Evolutionary conservation across 2,797 vertebrate species (phyloP).

Genomic region (Tarsius wallacei): DNA sequence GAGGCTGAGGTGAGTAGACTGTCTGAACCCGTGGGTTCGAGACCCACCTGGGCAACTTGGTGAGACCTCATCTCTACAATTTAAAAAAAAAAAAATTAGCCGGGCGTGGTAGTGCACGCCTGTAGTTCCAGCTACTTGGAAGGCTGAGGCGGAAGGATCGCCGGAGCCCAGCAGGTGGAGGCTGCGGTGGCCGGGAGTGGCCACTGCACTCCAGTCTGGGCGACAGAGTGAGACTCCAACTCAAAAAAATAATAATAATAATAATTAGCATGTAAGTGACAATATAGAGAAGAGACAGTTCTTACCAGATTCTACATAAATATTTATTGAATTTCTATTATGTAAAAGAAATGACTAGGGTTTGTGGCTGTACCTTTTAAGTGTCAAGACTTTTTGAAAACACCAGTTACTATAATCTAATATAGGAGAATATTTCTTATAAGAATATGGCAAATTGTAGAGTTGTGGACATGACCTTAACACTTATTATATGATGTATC

Average conservation of each 20-base stretch:
- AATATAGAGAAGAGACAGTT: neutral
- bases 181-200: too few species aligned
- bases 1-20: too few species aligned
- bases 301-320: slow-evolving; percentile 21
- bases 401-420: neutral
- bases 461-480: neutral
- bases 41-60: too few species aligned
- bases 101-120: too few species aligned
- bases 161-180: too few species aligned
- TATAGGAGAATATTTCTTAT: slow-evolving; percentile 6
- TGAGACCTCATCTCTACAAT: too few species aligned
- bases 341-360: neutral
- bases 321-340: slow-evolving; percentile 41
- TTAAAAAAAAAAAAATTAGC: too few species aligned
- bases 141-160: too few species aligned
- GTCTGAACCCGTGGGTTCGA: too few species aligned
- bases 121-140: too few species aligned
- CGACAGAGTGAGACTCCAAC: too few species aligned
- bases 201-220: too few species aligned
- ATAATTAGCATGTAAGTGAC: slow-evolving; percentile 4
- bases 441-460: neutral
- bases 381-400: slow-evolving; percentile 37
- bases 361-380: neutral
- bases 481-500: neutral
- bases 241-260: neutral